Conservation (phyloP, 2,797 vertebrate genomes). For the Poeciliopsis gracilis region DNA sequence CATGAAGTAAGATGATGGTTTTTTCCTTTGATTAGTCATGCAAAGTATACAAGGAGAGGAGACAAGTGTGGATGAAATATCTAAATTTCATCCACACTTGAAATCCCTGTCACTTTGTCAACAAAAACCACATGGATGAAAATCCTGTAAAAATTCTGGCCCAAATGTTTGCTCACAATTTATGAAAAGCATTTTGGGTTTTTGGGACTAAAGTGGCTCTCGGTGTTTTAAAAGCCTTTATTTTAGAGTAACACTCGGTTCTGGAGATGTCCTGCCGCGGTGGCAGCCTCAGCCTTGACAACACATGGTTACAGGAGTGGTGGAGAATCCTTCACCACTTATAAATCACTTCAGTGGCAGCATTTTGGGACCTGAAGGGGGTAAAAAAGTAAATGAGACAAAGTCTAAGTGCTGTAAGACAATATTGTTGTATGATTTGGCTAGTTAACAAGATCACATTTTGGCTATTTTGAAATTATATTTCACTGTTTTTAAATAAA, state of each 20-base stretch:
- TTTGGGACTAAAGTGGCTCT: neutral
- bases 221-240: neutral
- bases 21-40: neutral
- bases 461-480: neutral
- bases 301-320: neutral
- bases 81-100: too few species aligned
- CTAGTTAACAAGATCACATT: neutral
- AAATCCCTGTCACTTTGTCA: neutral
- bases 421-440: neutral
- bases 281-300: neutral
- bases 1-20: neutral
- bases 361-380: neutral
- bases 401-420: neutral
- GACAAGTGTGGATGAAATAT: neutral
- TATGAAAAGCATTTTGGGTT: neutral
- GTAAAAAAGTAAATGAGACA: neutral
- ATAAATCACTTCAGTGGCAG: neutral
- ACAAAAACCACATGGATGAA: neutral
- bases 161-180: neutral
- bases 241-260: neutral
- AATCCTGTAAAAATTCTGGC: neutral
- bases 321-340: neutral
- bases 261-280: neutral
- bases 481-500: neutral
- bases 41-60: neutral